Conservation (phyloP, 2,797 vertebrate genomes). For the Ceryle rudis region DNA sequence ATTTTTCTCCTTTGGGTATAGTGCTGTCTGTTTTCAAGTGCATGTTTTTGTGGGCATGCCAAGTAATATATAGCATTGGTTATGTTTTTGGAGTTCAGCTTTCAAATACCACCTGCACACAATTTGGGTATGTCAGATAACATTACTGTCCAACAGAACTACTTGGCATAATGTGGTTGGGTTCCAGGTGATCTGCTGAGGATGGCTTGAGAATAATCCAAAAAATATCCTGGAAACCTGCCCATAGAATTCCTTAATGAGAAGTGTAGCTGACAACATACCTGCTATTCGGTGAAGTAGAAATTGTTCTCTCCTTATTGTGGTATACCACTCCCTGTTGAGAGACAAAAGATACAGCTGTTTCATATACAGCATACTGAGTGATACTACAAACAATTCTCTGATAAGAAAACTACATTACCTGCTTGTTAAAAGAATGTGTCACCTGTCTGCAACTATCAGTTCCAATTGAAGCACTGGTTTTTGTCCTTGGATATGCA, state of each 20-base stretch:
- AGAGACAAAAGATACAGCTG: background rate
- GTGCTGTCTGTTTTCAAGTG: background rate
- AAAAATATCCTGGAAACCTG: background rate
- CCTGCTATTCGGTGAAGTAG: background rate
- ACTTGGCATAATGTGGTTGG: background rate
- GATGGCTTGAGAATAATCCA: background rate
- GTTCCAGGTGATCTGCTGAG: background rate
- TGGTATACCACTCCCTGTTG: background rate
- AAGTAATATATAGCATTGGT: background rate
- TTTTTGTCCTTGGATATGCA: background rate
- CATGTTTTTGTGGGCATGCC: background rate
- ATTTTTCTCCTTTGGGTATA: background rate
- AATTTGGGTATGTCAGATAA: background rate
- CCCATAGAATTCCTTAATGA: background rate
- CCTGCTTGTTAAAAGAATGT: background rate
- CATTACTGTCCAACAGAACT: background rate
- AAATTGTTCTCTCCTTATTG: background rate
- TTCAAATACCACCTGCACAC: background rate
- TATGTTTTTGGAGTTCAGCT: background rate
- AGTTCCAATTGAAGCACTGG: background rate
- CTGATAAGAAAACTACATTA: background rate
- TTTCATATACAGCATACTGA: background rate
- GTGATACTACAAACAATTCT: background rate
- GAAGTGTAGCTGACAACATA: background rate
- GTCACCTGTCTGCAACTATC: background rate